Percentiles rank a stretch among this genome's conserved stretches.
phyloP scores from a whole-genome alignment of 2,797 vertebrate genomes.

The Pyrocephalus nanus region DNA sequence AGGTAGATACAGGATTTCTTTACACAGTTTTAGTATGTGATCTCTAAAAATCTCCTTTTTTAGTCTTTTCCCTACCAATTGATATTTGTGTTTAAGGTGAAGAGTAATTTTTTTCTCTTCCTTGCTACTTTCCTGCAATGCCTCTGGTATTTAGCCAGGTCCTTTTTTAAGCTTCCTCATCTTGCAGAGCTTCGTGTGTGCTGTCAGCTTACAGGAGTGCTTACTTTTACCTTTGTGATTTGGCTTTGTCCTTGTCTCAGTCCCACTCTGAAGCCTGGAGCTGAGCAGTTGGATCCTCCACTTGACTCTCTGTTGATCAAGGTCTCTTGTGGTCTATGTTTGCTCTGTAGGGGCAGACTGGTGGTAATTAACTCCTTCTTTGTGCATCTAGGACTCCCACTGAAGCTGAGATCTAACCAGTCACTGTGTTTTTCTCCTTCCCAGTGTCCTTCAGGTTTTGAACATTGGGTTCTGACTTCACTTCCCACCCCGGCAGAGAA shows the following conservation, averaged over 20 bases:
- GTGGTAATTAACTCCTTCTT: background rate
- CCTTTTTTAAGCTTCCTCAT: background rate
- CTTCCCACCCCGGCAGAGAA: slow-evolving; percentile 64
- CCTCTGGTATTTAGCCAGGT: background rate
- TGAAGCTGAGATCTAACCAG: slow-evolving; percentile 21
- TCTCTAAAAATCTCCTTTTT: background rate
- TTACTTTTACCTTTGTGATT: background rate
- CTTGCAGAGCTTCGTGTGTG: background rate
- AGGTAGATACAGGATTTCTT: background rate
- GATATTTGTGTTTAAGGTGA: background rate
- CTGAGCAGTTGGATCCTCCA: background rate
- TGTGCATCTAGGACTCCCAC: background rate
- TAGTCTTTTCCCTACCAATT: background rate
- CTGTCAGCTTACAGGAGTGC: background rate
- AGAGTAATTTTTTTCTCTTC: background rate
- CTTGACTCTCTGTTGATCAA: background rate
- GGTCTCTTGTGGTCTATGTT: background rate
- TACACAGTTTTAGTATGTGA: background rate
- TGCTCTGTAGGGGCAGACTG: background rate
- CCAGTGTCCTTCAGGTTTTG: slow-evolving; percentile 71
- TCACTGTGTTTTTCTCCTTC: slow-evolving; percentile 29
- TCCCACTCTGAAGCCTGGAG: background rate
- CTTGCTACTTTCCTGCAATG: background rate
- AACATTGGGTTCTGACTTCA: slow-evolving; percentile 67
- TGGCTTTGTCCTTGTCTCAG: background rate